Evolutionary conservation across 2,113 vertebrate genomes (phyloP), one percentile per base, ranked within the genome.

Genomic region (Ophiodon elongatus): DNA sequence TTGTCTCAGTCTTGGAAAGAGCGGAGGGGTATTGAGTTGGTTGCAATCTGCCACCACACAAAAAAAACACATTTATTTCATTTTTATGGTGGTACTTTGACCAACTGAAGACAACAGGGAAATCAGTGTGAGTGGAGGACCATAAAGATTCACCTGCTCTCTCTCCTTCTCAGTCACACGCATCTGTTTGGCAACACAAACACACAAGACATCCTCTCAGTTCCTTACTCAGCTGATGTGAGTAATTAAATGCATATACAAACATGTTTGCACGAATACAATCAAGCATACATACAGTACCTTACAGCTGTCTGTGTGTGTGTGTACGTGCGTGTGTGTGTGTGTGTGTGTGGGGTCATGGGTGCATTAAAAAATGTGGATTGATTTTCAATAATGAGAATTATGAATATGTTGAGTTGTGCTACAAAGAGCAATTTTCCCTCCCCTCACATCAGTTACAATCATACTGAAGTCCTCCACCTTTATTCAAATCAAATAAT

Each of bases 401-500:
- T 64, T 47, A 83, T 85, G 75, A 89, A 91, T 79, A 80, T 84
- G 31, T 79, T 71, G 60, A 87, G 76, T 47, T 87, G 66, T 50
- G 67, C 52, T 25, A 76, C 79, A 84, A 72, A 90, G 91, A 87
- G 75, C 73, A 72, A 50, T 82, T 83, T 86, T 81, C 69, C 87
- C 83, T 87, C 88, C 83, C 76, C 78, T 88, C 85, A 70, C 74
- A 87, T 92, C 91, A 90, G 82, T 85, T 88, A 74, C 77, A 89
- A 91, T 88, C 88, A 90, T 73, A 82, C 17, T 64, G 86, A 92
- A 84, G 85, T 80, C 83, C 69, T 85, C 79, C 79, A 89, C 89
- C 80, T 92, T 91, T 76, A 90, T 89, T 93, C 79, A 93, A 88
- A 93, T 91, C 68, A 39, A 56, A 92, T 92, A 70, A 71, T 57